Base-by-base conservation (phyloP, 2,888 invertebrate genomes). In the Leucophenga montana region DNA sequence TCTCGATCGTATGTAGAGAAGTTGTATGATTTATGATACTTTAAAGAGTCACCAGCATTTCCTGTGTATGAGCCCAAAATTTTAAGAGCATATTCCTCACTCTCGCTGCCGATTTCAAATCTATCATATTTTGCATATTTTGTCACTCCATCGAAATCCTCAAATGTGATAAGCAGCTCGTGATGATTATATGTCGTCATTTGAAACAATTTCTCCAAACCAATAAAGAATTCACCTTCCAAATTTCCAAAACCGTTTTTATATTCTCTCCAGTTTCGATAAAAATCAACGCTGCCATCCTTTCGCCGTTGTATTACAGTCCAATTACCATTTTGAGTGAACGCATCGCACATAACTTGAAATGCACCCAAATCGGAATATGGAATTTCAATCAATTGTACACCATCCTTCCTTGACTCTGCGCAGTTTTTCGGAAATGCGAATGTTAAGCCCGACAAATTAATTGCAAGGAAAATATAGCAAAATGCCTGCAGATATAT, bases 141-240 rank as follows among this genome's bases (percentile, higher is more conserved):
- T 65, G 89, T 91, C 64, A 90, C 89, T 1, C 90, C 90, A 14
- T 90, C 89, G 71, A 91, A 91, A 70, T 93, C 92, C 74, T 92
- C 91, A 79, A 94, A 82, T 74, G 93, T 91, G 6, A 94, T 89
- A 62, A 92, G 87, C 65, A 94, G 82, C 79, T 93, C 91, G 68
- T 91, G 89, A 0, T 75, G 72, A 22, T 90, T 84, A 13, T 79
- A 77, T 0, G 74, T 68, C 8, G 85, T 86, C 54, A 85, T 69
- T 3, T 88, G 90, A 84, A 92, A 90, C 1, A 93, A 87, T 76
- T 93, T 92, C 73, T 94, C 93, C 73, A 93, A 83, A 0, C 93
- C 93, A 9, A 93, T 88, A 92, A 93, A 94, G 82, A 93, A 93
- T 83, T 94, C 93, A 0, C 91, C 91, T 0, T 91, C 91, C 20